Base-by-base conservation (phyloP, 37 sponge, comb jelly and placozoan genomes). In the Geodia barretti region DNA sequence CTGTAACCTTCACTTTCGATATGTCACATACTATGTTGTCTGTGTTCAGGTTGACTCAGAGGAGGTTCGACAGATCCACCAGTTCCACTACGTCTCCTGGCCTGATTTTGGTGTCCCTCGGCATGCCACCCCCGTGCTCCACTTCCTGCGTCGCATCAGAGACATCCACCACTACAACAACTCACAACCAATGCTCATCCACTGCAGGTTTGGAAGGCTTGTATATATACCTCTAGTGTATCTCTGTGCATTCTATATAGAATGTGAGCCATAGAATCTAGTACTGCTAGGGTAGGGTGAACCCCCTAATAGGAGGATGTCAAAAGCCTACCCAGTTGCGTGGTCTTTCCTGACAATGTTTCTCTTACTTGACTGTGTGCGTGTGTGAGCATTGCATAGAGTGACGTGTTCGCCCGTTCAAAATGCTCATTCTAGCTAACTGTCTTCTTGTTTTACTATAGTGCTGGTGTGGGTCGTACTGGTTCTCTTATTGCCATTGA, bases 401-500 rank as follows among this genome's bases (percentile, higher is more conserved):
- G 11, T 32, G 2, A 28, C 39, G 77, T 60, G 64, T 61, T 62
- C 3, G 37, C 40, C n/a, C n/a, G n/a, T n/a, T n/a, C n/a, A n/a
- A n/a, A n/a, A n/a, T n/a, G n/a, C n/a, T n/a, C n/a, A n/a, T n/a
- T n/a, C 54, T 31, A 30, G 39, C 33, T 17, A 28, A 8, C 74
- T 54, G 68, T 59, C 74, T 42, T 31, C 33, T 62, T 41, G 19
- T 76, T n/a, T 34, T 3, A 23, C 39, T 33, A 33, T 74, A 94
- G 96, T 83, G 98, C 98, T 64, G 98, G 98, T 21, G 96, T 97
- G 41, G 98, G 98, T 34, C 85, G 98, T 32, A 95, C 98, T 4
- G 98, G 98, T 34, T 92, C 95, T 4, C 72, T 92, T 64, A 65
- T 95, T 75, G 61, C 88, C 41, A 79, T 95, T n/a, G 97, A 97